A percentile compares a stretch with the other conserved stretches of the same genome.
Evolutionary conservation across 2,888 invertebrate genomes (phyloP).

Genomic region (Cryptophagus acutangulus): DNA sequence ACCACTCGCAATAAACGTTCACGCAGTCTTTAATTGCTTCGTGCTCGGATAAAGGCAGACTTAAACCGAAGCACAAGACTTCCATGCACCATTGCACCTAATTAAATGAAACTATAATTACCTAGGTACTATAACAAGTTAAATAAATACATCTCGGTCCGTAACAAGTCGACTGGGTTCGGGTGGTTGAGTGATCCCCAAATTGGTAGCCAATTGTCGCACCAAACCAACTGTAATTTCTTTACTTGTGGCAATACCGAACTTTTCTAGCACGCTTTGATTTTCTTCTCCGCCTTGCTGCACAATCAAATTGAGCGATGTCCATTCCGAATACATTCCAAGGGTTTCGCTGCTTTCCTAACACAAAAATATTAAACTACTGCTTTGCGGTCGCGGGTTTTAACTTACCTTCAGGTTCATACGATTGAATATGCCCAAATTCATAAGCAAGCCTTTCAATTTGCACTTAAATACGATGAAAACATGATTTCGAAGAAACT

Average conservation of each 20-base stretch:
- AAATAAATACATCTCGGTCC: slow-evolving; percentile 69
- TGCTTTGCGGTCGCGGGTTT: background rate
- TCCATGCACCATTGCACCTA: slow-evolving; percentile 86
- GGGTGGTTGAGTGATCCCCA: slow-evolving; percentile 71
- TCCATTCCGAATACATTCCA: slow-evolving; percentile 84
- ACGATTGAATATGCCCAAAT: slow-evolving; percentile 77
- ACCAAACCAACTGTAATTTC: slow-evolving; percentile 80
- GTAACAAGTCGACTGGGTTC: slow-evolving; percentile 79
- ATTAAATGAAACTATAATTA: slow-evolving; percentile 16
- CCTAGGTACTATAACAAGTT: background rate
- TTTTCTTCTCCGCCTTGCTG: slow-evolving; percentile 62
- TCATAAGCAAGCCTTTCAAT: slow-evolving; percentile 53
- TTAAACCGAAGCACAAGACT: slow-evolving; percentile 86
- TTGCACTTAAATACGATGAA: background rate
- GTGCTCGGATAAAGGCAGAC: slow-evolving; percentile 84
- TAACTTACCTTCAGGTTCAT: slow-evolving; percentile 71
- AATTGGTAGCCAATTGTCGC: slow-evolving; percentile 65
- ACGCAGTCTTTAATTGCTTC: slow-evolving; percentile 95
- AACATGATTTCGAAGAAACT: slow-evolving; percentile 3
- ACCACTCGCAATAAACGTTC: slow-evolving; percentile 95
- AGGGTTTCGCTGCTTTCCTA: slow-evolving; percentile 59
- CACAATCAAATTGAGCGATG: slow-evolving; percentile 61
- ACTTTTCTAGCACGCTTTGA: slow-evolving; percentile 73
- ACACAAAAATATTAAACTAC: slow-evolving; percentile 15
- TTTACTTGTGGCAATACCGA: slow-evolving; percentile 65